These are phyloP conservation scores for Excalfactoria chinensis DNA, from an alignment of 2,113 vertebrate genomes.

Conservation along the genomic window DNA sequence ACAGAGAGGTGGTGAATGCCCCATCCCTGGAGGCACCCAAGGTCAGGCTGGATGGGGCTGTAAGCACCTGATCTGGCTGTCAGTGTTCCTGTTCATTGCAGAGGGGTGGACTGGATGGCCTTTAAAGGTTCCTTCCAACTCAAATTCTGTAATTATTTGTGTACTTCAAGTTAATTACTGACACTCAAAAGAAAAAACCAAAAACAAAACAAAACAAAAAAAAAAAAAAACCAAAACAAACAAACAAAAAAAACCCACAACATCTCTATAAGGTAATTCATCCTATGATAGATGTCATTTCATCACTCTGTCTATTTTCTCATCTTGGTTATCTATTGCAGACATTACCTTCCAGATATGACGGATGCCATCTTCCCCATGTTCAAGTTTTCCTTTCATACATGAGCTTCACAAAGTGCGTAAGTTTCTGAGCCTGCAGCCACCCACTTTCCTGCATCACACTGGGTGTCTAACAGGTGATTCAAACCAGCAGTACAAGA, in stretches of 20 bases:
- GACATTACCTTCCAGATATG: background rate
- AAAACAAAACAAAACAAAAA: background rate
- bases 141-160: too few species aligned
- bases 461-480: too few species aligned
- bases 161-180: background rate
- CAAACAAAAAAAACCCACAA: background rate
- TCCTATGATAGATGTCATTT: background rate
- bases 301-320: background rate
- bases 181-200: background rate
- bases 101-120: too few species aligned
- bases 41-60: too few species aligned
- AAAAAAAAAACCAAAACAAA: background rate
- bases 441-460: background rate
- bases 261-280: background rate
- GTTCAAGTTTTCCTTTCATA: background rate
- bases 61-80: too few species aligned
- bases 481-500: background rate
- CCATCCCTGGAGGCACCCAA: too few species aligned
- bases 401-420: background rate
- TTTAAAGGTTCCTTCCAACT: too few species aligned
- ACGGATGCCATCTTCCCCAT: background rate
- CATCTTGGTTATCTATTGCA: background rate
- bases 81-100: too few species aligned
- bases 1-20: too few species aligned
- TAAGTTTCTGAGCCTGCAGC: rapidly evolving